phyloP scores from a whole-genome alignment of 1,140 invertebrate genomes.

The Drosophila sp. region DNA sequence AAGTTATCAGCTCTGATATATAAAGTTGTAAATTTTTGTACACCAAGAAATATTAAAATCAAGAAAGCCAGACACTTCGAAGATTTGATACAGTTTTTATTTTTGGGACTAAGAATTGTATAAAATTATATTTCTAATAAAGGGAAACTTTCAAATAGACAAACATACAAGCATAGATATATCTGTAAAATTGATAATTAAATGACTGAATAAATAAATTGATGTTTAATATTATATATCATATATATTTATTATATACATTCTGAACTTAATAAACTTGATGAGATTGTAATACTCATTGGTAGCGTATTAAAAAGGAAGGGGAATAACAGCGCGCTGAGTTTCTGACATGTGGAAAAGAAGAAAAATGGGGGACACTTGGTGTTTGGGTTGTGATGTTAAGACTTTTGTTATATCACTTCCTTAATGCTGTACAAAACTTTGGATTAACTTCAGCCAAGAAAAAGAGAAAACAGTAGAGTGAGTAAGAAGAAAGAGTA shows the following conservation, averaged over 20 bases:
- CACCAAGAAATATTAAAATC: not conserved
- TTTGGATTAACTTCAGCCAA: conserved; percentile 6
- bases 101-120: no score
- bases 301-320: conserved; percentile 25
- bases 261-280: no score
- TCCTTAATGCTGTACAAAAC: conserved; percentile 24
- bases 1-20: conserved; percentile 61
- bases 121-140: no score
- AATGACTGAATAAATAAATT: no score
- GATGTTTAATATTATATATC: no score
- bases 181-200: no score
- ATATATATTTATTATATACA: no score
- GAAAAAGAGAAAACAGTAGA: not conserved
- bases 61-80: no score
- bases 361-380: not conserved
- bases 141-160: no score
- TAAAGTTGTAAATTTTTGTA: conserved; percentile 72
- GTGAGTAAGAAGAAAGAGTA: not conserved
- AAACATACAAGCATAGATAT: no score
- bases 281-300: no score
- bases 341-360: conserved; percentile 14
- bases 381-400: not conserved
- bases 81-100: no score
- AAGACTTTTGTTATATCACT: conserved; percentile 26
- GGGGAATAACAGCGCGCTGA: conserved; percentile 14